Conservation (phyloP, 2,113 vertebrate genomes). For the Dascyllus trimaculatus region DNA sequence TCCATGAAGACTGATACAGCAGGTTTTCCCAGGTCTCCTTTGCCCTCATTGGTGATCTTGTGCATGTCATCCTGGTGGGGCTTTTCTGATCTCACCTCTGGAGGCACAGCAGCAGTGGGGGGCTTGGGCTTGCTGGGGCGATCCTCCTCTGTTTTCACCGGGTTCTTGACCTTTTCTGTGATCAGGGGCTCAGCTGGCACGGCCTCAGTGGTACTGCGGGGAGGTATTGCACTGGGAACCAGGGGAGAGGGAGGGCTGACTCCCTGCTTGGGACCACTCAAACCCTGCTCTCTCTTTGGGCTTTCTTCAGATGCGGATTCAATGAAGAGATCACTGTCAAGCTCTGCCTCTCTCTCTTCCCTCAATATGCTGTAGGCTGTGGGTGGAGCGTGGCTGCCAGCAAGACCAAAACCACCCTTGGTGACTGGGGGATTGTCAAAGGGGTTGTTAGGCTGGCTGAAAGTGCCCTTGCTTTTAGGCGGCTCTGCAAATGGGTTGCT, state of each 20-base stretch:
- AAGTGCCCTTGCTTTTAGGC: conserved; percentile 87
- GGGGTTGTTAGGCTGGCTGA: conserved; percentile 87
- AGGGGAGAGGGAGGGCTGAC: conserved; percentile 65
- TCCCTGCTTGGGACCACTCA: conserved; percentile 84
- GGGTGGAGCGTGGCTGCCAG: conserved; percentile 87
- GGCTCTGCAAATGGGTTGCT: conserved; percentile 85
- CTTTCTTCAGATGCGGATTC: conserved; percentile 98
- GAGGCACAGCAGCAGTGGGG: conserved; percentile 78
- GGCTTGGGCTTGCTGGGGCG: conserved; percentile 82
- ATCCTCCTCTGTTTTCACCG: conserved; percentile 86
- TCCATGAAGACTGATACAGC: conserved; percentile 50
- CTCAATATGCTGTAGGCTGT: conserved; percentile 95
- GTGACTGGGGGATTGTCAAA: conserved; percentile 77
- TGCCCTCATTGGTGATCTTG: conserved; percentile 70
- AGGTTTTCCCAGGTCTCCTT: conserved; percentile 66
- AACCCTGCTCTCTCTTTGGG: conserved; percentile 95
- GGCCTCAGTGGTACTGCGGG: conserved; percentile 36
- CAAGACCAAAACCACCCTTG: conserved; percentile 89
- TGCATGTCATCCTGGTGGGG: conserved; percentile 71
- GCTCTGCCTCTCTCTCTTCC: conserved; percentile 96
- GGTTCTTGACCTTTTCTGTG: conserved; percentile 76
- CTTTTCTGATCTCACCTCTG: conserved; percentile 79
- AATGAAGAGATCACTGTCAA: conserved; percentile 97
- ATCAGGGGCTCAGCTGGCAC: conserved; percentile 67
- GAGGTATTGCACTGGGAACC: conserved; percentile 55